A percentile compares a stretch with the other conserved stretches of the same genome.
Conservation (phyloP, 1,140 invertebrate species). For the Forficula auricularia region DNA sequence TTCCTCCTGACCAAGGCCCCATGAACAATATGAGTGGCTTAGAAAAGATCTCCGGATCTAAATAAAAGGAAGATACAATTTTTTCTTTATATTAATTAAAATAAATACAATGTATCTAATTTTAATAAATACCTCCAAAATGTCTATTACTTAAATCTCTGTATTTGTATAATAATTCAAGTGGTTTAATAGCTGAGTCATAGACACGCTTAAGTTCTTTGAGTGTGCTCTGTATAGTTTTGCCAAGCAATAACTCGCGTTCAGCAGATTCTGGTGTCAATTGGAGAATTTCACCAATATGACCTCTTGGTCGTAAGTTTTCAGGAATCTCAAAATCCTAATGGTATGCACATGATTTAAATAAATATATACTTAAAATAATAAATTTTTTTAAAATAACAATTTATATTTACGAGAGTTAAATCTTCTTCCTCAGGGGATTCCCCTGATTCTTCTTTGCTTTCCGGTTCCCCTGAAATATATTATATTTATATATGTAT, state of each 20-base stretch:
- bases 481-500: no score
- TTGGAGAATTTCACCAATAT: slow-evolving; percentile 62
- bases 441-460: slow-evolving; percentile 9
- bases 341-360: slow-evolving; percentile 26
- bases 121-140: slow-evolving; percentile 43
- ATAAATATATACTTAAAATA: slow-evolving; percentile 9
- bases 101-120: slow-evolving; percentile 1
- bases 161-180: slow-evolving; percentile 81
- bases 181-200: slow-evolving; percentile 70
- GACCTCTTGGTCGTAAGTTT: slow-evolving; percentile 56
- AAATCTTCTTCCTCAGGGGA: slow-evolving; percentile 35
- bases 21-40: slow-evolving; percentile 83
- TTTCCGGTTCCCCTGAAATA: slow-evolving; percentile 5
- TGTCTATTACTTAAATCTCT: slow-evolving; percentile 80
- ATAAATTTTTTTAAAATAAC: slow-evolving; percentile 1
- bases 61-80: slow-evolving; percentile 13
- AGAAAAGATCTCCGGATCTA: slow-evolving; percentile 85
- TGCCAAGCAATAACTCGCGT: slow-evolving; percentile 49
- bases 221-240: slow-evolving; percentile 55
- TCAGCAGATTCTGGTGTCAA: slow-evolving; percentile 57
- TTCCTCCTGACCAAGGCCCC: slow-evolving; percentile 90
- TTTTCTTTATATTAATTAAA: neutral
- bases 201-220: slow-evolving; percentile 75
- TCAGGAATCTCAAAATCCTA: slow-evolving; percentile 55
- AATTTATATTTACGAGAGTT: slow-evolving; percentile 15